Base-by-base conservation (phyloP, 2,888 invertebrate genomes). In the Corbicula japonica region DNA sequence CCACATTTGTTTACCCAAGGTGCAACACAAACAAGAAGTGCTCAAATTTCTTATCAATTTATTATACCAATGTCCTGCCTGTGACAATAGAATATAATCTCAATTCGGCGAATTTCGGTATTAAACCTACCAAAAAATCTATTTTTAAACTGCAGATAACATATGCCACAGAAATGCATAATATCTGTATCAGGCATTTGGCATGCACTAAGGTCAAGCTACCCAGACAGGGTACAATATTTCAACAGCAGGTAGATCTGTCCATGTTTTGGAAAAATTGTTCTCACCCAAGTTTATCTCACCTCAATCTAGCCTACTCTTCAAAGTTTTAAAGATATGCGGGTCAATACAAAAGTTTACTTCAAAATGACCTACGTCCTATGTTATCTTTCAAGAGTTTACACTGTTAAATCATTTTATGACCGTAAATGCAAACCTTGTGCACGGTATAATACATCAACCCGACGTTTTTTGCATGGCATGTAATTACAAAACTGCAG, bases 291-390 rank as follows among this genome's bases (percentile, higher is more conserved):
- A 18, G n/a, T 63, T 48, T 63, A 63, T 63, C 63, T 26, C 54
- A 35, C 52, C 30, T 54, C 41, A 66, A 66, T 66, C 66, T 66
- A n/a, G 21, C 38, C 66, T 30, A 34, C 23, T 50, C 63, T 66
- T 54, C 48, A 52, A 35, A 18, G 41, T 41, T 54, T 66, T 54
- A 28, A 18, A 66, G 28, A 66, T 66, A 63, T 62, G 71, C 54
- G 41, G 71, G 71, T 62, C 62, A 72, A 62, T 72, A 72, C 41
- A 32, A 30, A 23, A 56, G 52, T 54, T 41, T 62, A 72, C 63
- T 72, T 72, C 54, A 72, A 34, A 62, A 72, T 72, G 71, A 32
- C 62, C 71, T 62, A 50, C 61, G 70, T 70, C 70, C 70, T 70
- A 52, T 32, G 70, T 70, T 70, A 70, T 70, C 70, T 70, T 61